Base-by-base conservation (phyloP, 2,888 invertebrate genomes). In the Argynnis bischoffii region DNA sequence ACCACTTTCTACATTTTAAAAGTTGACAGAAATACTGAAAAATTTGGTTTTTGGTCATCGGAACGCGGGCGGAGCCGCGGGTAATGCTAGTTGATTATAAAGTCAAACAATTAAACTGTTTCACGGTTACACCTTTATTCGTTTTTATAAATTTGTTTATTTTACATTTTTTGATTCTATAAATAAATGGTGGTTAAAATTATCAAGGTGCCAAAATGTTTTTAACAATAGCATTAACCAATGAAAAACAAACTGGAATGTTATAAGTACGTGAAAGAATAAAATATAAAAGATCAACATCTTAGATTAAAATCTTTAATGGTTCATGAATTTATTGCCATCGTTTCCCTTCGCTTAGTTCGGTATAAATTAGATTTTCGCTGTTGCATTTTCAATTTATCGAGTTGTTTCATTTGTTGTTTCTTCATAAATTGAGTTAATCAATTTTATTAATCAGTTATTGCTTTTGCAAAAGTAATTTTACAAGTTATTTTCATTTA, bases 221-320 rank as follows among this genome's bases (percentile, higher is more conserved):
- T 6, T 35, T 35, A 35, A 8, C 8, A 35, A 8, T 8, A 8
- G 35, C 72, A 4, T n/a, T 70, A 77, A 76, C 70, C 46, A 5
- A 2, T 48, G 11, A 57, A 57, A 15, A 57, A 57, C 47, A 57
- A n/a, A 56, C 1, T 47, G 21, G 15, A 56, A 56, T 57, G 21
- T 46, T 14, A 47, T 47, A 26, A 3, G 8, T 59, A 6, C 26
- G 26, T 16, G 26, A 47, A 48, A 14, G n/a, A 50, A 35, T 18
- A 18, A 41, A 66, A 54, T 71, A 73, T 64, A 63, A 73, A 78
- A 78, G 75, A 80, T 77, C 76, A 79, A 80, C 76, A 79, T 53
- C 71, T 68, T 70, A 74, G 74, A 77, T 76, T 61, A 73, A 76
- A 79, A 74, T 79, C 72, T 74, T 77, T 77, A 78, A 77, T 69